Percentiles rank a stretch among this genome's conserved stretches.
phyloP scores from a whole-genome alignment of 2,113 vertebrate species.

The Otis tarda region DNA sequence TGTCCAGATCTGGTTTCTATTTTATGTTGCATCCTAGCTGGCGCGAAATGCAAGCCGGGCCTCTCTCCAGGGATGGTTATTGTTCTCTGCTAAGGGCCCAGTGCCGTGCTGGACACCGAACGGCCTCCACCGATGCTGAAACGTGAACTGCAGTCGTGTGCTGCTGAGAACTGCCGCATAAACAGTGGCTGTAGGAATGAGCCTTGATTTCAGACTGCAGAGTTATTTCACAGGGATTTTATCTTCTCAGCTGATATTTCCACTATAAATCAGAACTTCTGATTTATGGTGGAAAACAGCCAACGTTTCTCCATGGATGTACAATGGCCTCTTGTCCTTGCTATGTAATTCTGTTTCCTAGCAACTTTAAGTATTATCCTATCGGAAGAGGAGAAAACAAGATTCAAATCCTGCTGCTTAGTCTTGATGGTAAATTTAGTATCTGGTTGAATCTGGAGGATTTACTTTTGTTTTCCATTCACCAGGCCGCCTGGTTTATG shows the following conservation, averaged over 20 bases:
- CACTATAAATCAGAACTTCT: background rate
- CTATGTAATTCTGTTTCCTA: background rate
- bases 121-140: background rate
- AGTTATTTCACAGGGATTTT: background rate
- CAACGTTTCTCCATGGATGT: background rate
- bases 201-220: background rate
- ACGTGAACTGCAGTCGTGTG: background rate
- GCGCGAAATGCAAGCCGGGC: background rate
- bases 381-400: background rate
- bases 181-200: background rate
- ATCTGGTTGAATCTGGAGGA: background rate
- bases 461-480: background rate
- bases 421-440: background rate
- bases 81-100: background rate
- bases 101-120: background rate
- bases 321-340: background rate
- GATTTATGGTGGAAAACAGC: background rate
- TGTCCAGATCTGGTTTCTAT: background rate
- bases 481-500: background rate
- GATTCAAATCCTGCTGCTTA: background rate
- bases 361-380: background rate
- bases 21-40: background rate
- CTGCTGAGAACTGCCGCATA: background rate
- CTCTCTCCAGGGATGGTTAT: background rate
- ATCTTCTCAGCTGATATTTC: background rate